Conservation (phyloP, 1,140 invertebrate genomes). For the Drusus annulatus region DNA sequence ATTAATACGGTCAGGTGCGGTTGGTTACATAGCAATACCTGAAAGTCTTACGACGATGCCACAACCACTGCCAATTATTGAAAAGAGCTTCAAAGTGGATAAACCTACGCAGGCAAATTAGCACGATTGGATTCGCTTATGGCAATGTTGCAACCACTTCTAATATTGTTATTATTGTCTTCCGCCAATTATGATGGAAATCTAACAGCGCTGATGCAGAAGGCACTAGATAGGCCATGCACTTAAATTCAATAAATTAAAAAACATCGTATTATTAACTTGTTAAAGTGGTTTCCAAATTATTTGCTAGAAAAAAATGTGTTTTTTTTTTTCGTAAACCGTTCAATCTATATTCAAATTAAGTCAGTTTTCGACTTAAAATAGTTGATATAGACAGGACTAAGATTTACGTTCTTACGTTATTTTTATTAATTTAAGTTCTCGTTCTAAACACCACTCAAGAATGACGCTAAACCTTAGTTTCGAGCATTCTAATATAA, state of each 20-base stretch:
- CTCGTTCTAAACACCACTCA: too few species aligned
- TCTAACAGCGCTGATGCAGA: not conserved
- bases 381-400: too few species aligned
- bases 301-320: too few species aligned
- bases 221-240: not conserved
- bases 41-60: not conserved
- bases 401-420: too few species aligned
- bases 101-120: not conserved
- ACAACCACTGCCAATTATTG: not conserved
- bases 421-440: too few species aligned
- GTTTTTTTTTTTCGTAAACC: too few species aligned
- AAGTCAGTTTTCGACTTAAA: too few species aligned
- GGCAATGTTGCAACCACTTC: not conserved
- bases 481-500: too few species aligned
- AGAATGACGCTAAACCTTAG: too few species aligned
- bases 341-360: too few species aligned
- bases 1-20: not conserved
- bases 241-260: not conserved
- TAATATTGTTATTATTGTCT: constrained; percentile 19
- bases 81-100: constrained; percentile 8
- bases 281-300: too few species aligned
- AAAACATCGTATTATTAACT: too few species aligned
- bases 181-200: constrained; percentile 9
- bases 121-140: not conserved
- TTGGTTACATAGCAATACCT: not conserved